Percentiles rank a stretch among this genome's conserved stretches.
phyloP scores from a whole-genome alignment of 2,797 vertebrate species.

The Selene dorsalis region DNA sequence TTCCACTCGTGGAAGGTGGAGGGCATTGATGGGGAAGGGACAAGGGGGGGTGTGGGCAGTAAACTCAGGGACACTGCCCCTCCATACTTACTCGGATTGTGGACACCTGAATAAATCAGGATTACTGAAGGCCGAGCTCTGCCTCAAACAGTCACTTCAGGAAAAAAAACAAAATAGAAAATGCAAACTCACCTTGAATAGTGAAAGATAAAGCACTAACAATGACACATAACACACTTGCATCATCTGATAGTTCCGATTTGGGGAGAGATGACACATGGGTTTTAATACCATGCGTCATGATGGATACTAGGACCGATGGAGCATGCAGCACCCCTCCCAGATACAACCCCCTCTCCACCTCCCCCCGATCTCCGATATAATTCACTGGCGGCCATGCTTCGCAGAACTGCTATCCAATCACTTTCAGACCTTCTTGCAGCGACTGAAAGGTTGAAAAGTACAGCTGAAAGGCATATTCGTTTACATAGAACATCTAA shows the following conservation, averaged over 20 bases:
- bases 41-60: background rate
- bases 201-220: conserved; percentile 21
- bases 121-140: conserved; percentile 17
- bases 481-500: conserved; percentile 27
- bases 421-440: conserved; percentile 53
- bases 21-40: conserved; percentile 12
- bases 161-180: background rate
- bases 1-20: conserved; percentile 56
- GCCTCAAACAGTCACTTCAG: conserved; percentile 7
- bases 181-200: conserved; percentile 6
- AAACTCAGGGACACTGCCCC: conserved; percentile 8
- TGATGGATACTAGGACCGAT: conserved; percentile 32
- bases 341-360: background rate
- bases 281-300: conserved; percentile 25
- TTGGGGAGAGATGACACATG: conserved; percentile 14
- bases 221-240: conserved; percentile 16
- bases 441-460: conserved; percentile 35
- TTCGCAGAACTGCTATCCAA: conserved; percentile 59
- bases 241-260: background rate
- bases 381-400: conserved; percentile 54
- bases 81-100: conserved; percentile 6
- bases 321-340: conserved; percentile 37
- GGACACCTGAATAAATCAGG: conserved; percentile 44
- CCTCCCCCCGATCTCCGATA: conserved; percentile 40
- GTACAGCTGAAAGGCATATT: conserved; percentile 13